Conservation (phyloP, 92 coral and sea anemone genomes). For the Nematostella vectensis region DNA sequence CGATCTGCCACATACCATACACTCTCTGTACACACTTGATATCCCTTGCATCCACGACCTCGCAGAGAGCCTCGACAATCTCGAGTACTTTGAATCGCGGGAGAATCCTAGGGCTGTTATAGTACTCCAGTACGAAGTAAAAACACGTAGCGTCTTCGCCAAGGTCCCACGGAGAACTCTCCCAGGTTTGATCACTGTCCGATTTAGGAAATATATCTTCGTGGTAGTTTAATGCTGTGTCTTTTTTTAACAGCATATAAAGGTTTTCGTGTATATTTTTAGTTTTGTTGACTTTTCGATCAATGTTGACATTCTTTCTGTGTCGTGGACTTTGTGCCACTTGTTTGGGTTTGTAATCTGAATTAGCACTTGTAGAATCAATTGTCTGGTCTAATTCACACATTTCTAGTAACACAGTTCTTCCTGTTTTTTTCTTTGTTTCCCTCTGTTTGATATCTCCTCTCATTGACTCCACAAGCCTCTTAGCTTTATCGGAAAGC, state of each 20-base stretch:
- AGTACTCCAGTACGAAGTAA: constrained; percentile 73
- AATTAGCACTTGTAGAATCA: constrained; percentile 11
- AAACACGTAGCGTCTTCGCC: constrained; percentile 83
- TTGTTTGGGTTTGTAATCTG: neutral
- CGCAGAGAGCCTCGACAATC: constrained; percentile 62
- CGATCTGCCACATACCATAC: constrained; percentile 74
- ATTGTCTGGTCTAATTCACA: constrained; percentile 23
- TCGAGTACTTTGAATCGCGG: constrained; percentile 81
- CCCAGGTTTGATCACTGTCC: constrained; percentile 6
- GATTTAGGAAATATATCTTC: constrained; percentile 15
- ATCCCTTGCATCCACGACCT: constrained; percentile 49
- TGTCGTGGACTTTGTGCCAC: constrained; percentile 3
- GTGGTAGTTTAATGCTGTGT: constrained; percentile 37
- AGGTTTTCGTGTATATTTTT: constrained; percentile 28
- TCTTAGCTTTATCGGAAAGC: constrained; percentile 16
- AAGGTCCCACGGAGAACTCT: constrained; percentile 22
- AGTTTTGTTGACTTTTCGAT: constrained; percentile 40
- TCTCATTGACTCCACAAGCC: constrained; percentile 14
- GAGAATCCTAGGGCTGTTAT: constrained; percentile 47
- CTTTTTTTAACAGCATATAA: constrained; percentile 28
- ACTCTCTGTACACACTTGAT: constrained; percentile 83
- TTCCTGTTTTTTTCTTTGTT: neutral
- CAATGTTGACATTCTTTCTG: constrained; percentile 9
- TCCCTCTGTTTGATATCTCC: neutral
- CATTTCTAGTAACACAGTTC: neutral